A percentile compares a stretch with the other conserved stretches of the same genome.
Evolutionary conservation across 2,113 vertebrate genomes (phyloP).

Genomic region (Pachyramphus minor): DNA sequence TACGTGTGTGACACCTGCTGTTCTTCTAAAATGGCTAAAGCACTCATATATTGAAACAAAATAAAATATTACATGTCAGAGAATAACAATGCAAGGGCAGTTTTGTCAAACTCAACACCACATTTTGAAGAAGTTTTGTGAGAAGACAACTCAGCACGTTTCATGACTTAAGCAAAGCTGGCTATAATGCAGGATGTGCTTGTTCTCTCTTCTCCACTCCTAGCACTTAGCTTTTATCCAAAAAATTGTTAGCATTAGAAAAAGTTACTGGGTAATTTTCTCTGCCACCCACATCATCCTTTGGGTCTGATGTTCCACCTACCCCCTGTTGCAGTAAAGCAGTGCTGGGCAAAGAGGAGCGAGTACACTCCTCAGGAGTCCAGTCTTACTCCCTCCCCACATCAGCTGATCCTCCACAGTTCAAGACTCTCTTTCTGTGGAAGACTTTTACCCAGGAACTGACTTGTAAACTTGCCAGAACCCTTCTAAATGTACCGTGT

Average conservation of each 20-base stretch:
- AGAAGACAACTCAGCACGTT: not conserved
- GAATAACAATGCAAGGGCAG: not conserved
- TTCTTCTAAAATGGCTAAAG: not conserved
- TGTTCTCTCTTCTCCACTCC: not conserved
- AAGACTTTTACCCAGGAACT: not conserved
- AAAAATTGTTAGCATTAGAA: not conserved
- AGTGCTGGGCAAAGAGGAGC: not conserved
- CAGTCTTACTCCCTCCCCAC: not conserved
- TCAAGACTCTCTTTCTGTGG: not conserved
- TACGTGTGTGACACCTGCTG: not conserved
- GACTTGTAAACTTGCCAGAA: not conserved
- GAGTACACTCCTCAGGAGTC: not conserved
- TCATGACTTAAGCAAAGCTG: not conserved
- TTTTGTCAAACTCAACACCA: not conserved
- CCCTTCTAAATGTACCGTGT: not conserved
- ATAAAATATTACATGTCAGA: not conserved
- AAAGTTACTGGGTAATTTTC: not conserved
- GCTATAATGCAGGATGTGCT: not conserved
- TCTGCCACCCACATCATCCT: not conserved
- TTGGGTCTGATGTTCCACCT: not conserved
- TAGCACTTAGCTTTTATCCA: not conserved
- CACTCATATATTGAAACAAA: not conserved
- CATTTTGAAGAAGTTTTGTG: not conserved
- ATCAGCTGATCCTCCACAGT: not conserved
- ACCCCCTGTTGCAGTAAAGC: not conserved